These are phyloP conservation scores for Tapirus indicus DNA, from an alignment of 2,797 vertebrate genomes.

Conservation along the genomic window DNA sequence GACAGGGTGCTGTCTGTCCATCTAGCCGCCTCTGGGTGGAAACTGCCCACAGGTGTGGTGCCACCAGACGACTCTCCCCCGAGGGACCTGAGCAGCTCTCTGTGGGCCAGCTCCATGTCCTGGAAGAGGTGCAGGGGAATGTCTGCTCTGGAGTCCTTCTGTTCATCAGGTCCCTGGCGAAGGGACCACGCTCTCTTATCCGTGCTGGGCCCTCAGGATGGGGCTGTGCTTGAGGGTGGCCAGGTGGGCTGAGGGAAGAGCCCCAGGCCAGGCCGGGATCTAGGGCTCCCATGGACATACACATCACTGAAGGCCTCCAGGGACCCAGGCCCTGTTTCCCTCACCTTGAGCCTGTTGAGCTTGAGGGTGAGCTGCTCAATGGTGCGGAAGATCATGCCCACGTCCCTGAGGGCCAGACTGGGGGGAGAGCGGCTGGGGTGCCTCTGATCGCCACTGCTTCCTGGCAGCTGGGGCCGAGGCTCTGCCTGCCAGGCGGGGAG, in stretches of 20 bases:
- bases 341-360: slow-evolving; percentile 86
- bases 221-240: neutral
- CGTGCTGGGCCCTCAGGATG: neutral
- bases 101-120: slow-evolving; percentile 86
- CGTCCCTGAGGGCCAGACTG: slow-evolving; percentile 67
- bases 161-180: neutral
- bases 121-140: neutral
- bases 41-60: slow-evolving; percentile 61
- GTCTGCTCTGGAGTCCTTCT: neutral
- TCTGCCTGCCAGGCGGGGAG: slow-evolving; percentile 9
- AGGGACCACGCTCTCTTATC: neutral
- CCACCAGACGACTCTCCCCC: slow-evolving; percentile 49
- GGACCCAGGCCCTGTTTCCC: neutral
- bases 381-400: slow-evolving; percentile 85
- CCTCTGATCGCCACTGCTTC: neutral
- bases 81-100: slow-evolving; percentile 82
- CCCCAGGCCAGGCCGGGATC: neutral
- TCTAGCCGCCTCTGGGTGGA: neutral
- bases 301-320: neutral
- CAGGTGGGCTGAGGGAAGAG: neutral
- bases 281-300: neutral
- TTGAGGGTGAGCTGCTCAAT: slow-evolving; percentile 87
- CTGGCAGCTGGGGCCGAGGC: neutral
- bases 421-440: neutral
- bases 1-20: slow-evolving; percentile 63